A percentile compares a stretch with the other conserved stretches of the same genome.
These are phyloP conservation scores for Pseudorectes ferrugineus DNA, from an alignment of 2,113 vertebrate species.

Conservation along the genomic window DNA sequence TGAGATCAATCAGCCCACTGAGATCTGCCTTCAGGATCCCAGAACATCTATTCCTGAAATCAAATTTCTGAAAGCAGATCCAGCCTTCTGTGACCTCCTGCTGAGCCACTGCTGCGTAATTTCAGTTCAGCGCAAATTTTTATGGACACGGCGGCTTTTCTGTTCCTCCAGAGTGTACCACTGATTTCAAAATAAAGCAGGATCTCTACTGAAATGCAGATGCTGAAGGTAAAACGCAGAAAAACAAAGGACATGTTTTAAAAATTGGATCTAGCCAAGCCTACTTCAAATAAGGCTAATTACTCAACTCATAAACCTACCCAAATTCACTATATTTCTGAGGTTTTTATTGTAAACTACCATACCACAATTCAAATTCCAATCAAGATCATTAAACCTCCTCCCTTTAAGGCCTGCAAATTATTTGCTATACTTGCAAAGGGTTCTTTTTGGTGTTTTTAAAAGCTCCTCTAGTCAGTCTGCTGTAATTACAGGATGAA, in stretches of 20 bases:
- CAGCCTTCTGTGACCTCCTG: not conserved
- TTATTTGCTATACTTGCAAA: not conserved
- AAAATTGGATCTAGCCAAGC: not conserved
- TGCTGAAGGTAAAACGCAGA: not conserved
- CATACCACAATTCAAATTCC: not conserved
- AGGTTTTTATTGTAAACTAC: not conserved
- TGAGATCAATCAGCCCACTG: not conserved
- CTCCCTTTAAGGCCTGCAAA: not conserved
- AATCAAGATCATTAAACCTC: not conserved
- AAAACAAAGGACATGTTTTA: not conserved
- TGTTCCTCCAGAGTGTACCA: not conserved
- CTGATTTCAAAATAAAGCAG: not conserved
- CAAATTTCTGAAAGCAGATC: not conserved
- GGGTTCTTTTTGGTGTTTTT: not conserved
- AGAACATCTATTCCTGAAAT: not conserved
- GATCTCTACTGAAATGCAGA: not conserved
- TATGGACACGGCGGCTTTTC: not conserved
- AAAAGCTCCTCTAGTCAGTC: not conserved
- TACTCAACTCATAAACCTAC: not conserved
- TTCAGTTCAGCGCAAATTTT: not conserved
- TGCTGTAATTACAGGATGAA: conserved; percentile 30
- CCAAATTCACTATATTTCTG: not conserved
- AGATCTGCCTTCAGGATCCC: not conserved
- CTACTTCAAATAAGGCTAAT: not conserved
- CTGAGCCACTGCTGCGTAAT: not conserved